Evolutionary conservation across 1,140 invertebrate species (phyloP).

Genomic region (Atta colombica): DNA sequence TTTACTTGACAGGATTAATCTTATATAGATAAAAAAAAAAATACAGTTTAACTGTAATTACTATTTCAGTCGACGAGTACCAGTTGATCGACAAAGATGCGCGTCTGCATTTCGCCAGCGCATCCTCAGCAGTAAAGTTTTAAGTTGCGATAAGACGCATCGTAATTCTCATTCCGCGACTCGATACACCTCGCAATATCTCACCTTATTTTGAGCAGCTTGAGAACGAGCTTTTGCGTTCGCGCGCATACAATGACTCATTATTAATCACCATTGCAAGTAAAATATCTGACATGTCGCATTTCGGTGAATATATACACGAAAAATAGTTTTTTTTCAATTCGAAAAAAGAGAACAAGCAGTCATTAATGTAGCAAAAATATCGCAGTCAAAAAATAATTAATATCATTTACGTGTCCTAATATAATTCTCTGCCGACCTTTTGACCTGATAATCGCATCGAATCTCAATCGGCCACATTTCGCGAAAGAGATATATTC

Average conservation of each 20-base stretch:
- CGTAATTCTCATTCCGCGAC: constrained; percentile 1
- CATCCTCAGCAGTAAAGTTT: constrained; percentile 22
- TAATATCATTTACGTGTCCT: constrained; percentile 1
- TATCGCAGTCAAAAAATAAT: constrained; percentile 30
- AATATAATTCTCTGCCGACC: constrained; percentile 35
- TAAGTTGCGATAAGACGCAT: constrained; percentile 32
- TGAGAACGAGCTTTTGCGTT: constrained; percentile 2
- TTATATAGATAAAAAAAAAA: background rate
- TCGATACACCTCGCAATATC: background rate
- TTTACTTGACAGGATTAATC: background rate
- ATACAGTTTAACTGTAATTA: background rate
- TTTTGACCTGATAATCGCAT: constrained; percentile 42
- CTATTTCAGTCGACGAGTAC: background rate
- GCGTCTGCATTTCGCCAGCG: background rate
- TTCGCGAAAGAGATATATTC: background rate
- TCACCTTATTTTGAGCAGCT: background rate
- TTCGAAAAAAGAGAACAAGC: background rate
- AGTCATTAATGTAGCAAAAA: constrained; percentile 14
- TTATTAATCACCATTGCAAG: constrained; percentile 4
- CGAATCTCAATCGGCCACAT: constrained; percentile 36
- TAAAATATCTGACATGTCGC: constrained; percentile 22
- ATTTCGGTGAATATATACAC: background rate
- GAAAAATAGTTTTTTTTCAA: background rate
- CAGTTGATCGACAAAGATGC: constrained; percentile 12
- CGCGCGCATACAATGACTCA: constrained; percentile 12